Evolutionary conservation across 1,140 invertebrate species (phyloP).

Genomic region (Bombus balteatus): DNA sequence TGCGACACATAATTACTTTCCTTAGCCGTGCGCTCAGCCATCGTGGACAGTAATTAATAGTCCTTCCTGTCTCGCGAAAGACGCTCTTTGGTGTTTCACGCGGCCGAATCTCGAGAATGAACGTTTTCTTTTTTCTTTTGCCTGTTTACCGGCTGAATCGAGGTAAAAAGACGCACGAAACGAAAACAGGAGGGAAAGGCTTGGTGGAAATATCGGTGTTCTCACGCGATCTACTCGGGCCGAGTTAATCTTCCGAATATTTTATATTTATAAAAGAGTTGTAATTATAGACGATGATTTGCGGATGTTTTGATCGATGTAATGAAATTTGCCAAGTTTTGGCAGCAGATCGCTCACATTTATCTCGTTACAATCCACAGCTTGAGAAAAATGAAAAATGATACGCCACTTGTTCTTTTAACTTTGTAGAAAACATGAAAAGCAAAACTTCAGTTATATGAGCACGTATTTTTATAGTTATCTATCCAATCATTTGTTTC

Average conservation of each 20-base stretch:
- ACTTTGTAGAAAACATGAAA: too few relatives aligned
- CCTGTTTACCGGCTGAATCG: not conserved
- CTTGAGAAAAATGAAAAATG: not conserved
- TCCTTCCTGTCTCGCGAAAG: constrained; percentile 41
- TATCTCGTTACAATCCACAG: not conserved
- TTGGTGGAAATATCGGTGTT: constrained; percentile 13
- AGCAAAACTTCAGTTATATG: too few relatives aligned
- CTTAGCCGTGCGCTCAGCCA: constrained; percentile 39
- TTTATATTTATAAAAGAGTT: not conserved
- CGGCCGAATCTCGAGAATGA: constrained; percentile 13
- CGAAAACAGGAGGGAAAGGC: not conserved
- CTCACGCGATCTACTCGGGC: not conserved
- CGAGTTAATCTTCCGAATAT: constrained; percentile 15
- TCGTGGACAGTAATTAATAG: constrained; percentile 54
- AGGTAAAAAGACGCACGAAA: not conserved
- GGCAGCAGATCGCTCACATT: not conserved
- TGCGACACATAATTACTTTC: constrained; percentile 79
- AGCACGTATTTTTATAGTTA: too few relatives aligned
- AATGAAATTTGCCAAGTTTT: not conserved
- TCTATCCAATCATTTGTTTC: not conserved
- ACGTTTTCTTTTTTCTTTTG: not conserved
- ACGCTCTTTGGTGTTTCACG: constrained; percentile 32
- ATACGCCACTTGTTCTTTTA: too few relatives aligned
- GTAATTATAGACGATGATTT: constrained; percentile 14
- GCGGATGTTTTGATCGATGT: constrained; percentile 12